phyloP scores from a whole-genome alignment of 2,113 vertebrate genomes.

The Anolis sagrei region DNA sequence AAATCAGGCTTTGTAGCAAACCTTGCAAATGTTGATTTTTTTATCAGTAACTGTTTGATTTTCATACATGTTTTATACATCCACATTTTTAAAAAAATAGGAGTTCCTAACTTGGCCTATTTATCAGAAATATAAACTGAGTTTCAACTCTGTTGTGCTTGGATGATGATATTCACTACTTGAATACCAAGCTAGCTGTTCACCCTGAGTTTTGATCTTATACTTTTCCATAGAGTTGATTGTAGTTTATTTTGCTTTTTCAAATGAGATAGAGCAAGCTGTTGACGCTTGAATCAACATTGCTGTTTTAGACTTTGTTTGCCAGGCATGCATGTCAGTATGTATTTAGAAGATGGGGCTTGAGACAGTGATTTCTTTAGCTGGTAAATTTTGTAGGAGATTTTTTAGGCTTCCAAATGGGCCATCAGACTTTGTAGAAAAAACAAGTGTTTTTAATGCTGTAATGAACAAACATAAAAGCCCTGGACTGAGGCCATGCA shows the following conservation, averaged over 20 bases:
- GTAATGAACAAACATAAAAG: background rate
- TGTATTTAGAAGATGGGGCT: background rate
- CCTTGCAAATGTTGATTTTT: no score
- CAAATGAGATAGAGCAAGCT: background rate
- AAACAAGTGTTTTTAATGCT: background rate
- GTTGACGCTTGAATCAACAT: no score
- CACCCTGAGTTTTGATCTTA: background rate
- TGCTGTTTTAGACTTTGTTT: background rate
- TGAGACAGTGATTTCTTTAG: background rate
- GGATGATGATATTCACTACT: background rate
- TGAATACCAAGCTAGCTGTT: background rate
- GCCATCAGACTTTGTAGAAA: background rate
- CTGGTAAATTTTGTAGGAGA: constrained; percentile 1
- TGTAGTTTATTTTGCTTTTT: background rate
- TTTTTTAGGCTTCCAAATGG: background rate
- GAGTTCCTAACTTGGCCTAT: no score
- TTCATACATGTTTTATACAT: no score
- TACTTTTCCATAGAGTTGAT: background rate
- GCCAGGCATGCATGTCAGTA: no score
- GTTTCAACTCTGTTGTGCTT: background rate
- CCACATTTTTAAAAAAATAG: no score
- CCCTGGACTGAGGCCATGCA: background rate
- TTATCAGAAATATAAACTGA: background rate
- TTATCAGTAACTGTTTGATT: no score
- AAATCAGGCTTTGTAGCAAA: no score